A percentile compares a stretch with the other conserved stretches of the same genome.
phyloP scores from a whole-genome alignment of 2,888 invertebrate genomes.

The Drosophila recens region DNA sequence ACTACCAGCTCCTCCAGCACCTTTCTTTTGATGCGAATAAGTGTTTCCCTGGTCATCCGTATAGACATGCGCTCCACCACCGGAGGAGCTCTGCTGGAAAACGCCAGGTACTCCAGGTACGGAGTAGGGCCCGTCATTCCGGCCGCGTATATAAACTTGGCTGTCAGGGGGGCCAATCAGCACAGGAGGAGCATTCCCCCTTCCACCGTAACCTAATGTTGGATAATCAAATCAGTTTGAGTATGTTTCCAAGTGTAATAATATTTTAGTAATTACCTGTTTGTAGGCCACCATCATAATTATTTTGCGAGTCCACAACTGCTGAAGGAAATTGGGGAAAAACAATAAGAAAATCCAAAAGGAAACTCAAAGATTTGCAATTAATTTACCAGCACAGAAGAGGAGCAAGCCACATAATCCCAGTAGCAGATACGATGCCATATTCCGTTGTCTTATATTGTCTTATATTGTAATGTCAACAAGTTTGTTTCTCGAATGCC shows the following conservation, averaged over 20 bases:
- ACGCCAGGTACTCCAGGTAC: constrained; percentile 61
- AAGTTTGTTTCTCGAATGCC: constrained; percentile 24
- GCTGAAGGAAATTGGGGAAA: no score
- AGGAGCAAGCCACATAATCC: constrained; percentile 38
- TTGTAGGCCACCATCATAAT: not conserved
- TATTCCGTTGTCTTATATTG: constrained; percentile 9
- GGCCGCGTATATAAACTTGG: constrained; percentile 64
- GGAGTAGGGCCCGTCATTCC: constrained; percentile 56
- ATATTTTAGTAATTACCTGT: not conserved
- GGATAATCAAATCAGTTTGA: not conserved
- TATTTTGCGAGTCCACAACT: constrained; percentile 4
- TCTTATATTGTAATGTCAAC: constrained; percentile 1
- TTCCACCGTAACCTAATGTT: not conserved
- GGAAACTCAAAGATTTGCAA: not conserved
- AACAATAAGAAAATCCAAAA: not conserved
- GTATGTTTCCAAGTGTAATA: not conserved
- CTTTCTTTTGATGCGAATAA: constrained; percentile 35
- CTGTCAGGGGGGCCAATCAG: constrained; percentile 51
- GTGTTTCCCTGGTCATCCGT: constrained; percentile 54
- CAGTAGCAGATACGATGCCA: constrained; percentile 32
- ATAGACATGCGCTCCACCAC: constrained; percentile 44
- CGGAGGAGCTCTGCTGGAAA: constrained; percentile 41
- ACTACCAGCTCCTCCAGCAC: constrained; percentile 23
- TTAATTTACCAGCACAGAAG: constrained; percentile 40
- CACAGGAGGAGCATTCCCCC: constrained; percentile 49